phyloP scores from a whole-genome alignment of 1,140 invertebrate species.

The Stegodyphus mimosarum region DNA sequence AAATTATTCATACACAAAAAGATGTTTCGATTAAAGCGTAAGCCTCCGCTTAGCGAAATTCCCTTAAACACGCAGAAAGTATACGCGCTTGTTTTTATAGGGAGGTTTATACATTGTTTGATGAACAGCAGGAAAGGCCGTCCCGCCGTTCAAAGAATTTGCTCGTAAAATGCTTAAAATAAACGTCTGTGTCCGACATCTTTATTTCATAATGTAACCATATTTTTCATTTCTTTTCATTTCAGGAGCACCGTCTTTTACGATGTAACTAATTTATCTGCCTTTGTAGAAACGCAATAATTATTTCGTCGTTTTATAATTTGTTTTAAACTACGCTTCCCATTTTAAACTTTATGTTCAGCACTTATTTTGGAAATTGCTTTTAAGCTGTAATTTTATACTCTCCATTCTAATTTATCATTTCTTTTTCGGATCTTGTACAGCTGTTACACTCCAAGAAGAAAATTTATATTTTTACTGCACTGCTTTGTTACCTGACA shows the following conservation, averaged over 20 bases:
- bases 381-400: constrained; percentile 51
- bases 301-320: constrained; percentile 45
- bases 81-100: no score
- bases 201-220: constrained; percentile 16
- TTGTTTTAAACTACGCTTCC: constrained; percentile 30
- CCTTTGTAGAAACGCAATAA: constrained; percentile 43
- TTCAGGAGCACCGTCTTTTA: neutral
- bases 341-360: constrained; percentile 48
- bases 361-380: constrained; percentile 40
- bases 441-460: constrained; percentile 22
- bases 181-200: constrained; percentile 28
- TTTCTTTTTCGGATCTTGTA: constrained; percentile 34
- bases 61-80: no score
- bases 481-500: constrained; percentile 23
- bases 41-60: no score
- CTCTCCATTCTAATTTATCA: constrained; percentile 48
- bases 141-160: constrained; percentile 6
- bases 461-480: constrained; percentile 15
- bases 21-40: no score
- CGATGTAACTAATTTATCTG: constrained; percentile 43
- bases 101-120: neutral
- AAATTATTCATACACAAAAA: no score
- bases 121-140: neutral
- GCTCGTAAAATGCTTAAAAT: constrained; percentile 25
- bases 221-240: constrained; percentile 9